Evolutionary conservation across 2,888 invertebrate genomes (phyloP).

Genomic region (Carcina quercana): DNA sequence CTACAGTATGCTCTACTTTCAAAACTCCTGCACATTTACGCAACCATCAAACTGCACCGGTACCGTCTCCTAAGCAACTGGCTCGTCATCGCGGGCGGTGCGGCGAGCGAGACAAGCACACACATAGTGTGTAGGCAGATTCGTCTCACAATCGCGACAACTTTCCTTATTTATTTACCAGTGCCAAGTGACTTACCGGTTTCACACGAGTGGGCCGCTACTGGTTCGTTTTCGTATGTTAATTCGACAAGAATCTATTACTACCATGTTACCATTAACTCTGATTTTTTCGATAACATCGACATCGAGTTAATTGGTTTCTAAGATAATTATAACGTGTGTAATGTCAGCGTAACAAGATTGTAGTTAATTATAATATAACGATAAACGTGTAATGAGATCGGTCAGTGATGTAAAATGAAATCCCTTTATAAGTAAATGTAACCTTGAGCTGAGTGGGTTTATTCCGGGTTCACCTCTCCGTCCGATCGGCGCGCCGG

Average conservation of each 20-base stretch:
- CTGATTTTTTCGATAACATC: conserved; percentile 6
- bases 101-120: conserved; percentile 21
- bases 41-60: no score
- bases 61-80: neutral
- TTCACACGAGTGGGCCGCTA: conserved; percentile 60
- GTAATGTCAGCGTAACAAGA: neutral
- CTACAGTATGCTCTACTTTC: no score
- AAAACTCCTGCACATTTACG: no score
- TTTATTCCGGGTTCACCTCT: conserved; percentile 68
- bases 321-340: conserved; percentile 1
- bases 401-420: conserved; percentile 21
- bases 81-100: conserved; percentile 8
- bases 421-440: conserved; percentile 42
- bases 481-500: conserved; percentile 36
- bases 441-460: conserved; percentile 49
- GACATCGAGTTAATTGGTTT: conserved; percentile 6
- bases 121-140: conserved; percentile 62
- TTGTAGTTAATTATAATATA: conserved; percentile 2
- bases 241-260: conserved; percentile 43
- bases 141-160: conserved; percentile 58
- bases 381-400: conserved; percentile 2
- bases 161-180: conserved; percentile 68
- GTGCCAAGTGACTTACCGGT: conserved; percentile 63
- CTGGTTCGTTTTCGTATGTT: conserved; percentile 53
- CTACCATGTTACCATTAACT: conserved; percentile 22